These are phyloP conservation scores for Luscinia luscinia DNA, from an alignment of 2,797 vertebrate genomes.

Conservation along the genomic window DNA sequence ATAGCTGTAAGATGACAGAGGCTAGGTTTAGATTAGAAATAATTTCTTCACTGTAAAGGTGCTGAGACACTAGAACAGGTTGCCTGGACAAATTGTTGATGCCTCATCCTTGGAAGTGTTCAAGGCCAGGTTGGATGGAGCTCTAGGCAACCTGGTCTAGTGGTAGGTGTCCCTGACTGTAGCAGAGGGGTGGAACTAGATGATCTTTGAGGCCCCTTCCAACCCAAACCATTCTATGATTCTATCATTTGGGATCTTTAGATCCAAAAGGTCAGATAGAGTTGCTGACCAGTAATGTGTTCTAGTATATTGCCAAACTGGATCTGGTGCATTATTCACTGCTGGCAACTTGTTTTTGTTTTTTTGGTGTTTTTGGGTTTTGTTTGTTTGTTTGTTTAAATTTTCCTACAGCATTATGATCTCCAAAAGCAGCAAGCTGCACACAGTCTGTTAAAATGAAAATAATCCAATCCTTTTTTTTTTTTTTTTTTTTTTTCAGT, in stretches of 20 bases:
- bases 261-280: neutral
- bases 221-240: neutral
- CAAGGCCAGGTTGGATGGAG: neutral
- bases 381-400: neutral
- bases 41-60: neutral
- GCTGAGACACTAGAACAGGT: neutral
- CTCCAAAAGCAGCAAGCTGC: neutral
- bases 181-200: neutral
- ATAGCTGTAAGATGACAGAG: neutral
- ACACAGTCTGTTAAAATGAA: neutral
- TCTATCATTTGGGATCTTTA: neutral
- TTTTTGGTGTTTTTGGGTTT: too few species aligned
- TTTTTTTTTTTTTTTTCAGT: neutral
- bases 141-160: neutral
- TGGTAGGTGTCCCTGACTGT: neutral
- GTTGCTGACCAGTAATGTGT: neutral
- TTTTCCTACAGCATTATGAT: neutral
- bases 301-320: neutral
- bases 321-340: neutral
- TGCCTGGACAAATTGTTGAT: neutral
- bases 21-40: neutral
- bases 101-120: neutral
- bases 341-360: neutral
- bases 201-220: neutral
- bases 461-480: neutral